Evolutionary conservation across 2,888 invertebrate genomes (phyloP), one percentile per base, ranked within the genome.

Genomic region (Tenthredo amoena): DNA sequence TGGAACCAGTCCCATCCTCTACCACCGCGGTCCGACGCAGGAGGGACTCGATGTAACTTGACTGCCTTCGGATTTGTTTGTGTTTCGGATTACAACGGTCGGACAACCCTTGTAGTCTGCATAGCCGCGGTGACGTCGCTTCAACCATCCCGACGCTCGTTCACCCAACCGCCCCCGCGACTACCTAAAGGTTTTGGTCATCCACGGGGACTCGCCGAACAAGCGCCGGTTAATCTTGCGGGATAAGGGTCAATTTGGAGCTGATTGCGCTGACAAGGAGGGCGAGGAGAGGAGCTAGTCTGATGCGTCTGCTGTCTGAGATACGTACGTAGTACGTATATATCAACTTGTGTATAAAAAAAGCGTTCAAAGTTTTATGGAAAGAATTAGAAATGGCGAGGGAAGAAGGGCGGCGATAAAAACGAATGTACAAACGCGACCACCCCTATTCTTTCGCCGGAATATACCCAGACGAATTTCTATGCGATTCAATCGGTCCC

Each of bases 41-140:
- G 72, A 79, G 84, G 77, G 47, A 79, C 62, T 77, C 79, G 85
- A 85, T 79, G 85, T 81, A 85, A 85, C 79, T 85, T 81, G 88
- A 88, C 87, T 87, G 89, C 86, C 87, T 72, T 86, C 87, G 88
- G 89, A 89, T 89, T 90, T 90, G 90, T 90, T 91, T 91, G 89
- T 87, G 87, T 87, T 90, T 82, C 88, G 89, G 91, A 91, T 91
- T 90, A 91, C 89, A 87, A 87, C 87, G 87, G 88, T 86, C 87
- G 87, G 50, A 31, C 76, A n/a, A 74, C 77, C 84, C 50, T 77
- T 77, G 76, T 65, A 47, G 37, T 84, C 65, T 65, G 71, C 81
- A 71, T 85, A 82, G 65, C 82, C 85, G 72, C 81, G 50, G 65
- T 82, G 47, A 31, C 85, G 77, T 43, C 81, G 71, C 79, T 47